Conservation (phyloP, 2,797 vertebrate genomes). For the Tadarida brasiliensis region DNA sequence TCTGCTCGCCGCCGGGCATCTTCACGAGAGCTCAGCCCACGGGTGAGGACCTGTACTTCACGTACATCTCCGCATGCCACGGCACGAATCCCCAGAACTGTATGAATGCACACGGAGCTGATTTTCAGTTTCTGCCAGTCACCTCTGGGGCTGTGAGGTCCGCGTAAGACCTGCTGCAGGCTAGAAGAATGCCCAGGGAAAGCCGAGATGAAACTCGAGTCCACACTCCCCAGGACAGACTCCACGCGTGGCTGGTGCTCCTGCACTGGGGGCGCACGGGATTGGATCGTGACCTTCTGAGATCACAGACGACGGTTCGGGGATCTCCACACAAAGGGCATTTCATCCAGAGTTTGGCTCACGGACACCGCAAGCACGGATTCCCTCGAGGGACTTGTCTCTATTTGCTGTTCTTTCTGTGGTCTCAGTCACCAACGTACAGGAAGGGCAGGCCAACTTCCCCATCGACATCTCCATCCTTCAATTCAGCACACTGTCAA, state of each 20-base stretch:
- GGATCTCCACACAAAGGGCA: not conserved
- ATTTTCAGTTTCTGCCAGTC: slow-evolving; percentile 62
- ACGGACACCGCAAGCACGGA: not conserved
- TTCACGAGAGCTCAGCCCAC: slow-evolving; percentile 41
- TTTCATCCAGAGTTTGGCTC: not conserved
- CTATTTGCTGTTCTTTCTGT: not conserved
- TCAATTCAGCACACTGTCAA: not conserved
- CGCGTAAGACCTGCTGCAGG: not conserved
- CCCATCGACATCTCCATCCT: not conserved
- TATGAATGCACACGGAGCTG: slow-evolving; percentile 82
- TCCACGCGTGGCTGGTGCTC: not conserved
- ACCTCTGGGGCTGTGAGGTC: not conserved
- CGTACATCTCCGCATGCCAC: slow-evolving; percentile 60
- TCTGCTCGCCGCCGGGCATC: slow-evolving; percentile 44
- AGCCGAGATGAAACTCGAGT: not conserved
- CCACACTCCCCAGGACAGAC: not conserved
- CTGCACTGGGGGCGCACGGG: not conserved
- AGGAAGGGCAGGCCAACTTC: not conserved
- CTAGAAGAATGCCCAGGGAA: not conserved
- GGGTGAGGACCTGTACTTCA: slow-evolving; percentile 46
- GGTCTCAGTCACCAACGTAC: not conserved
- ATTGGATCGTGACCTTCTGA: not conserved
- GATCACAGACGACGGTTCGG: not conserved
- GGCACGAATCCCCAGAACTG: slow-evolving; percentile 69
- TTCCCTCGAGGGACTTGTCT: not conserved